Percentiles rank a stretch among this genome's conserved stretches.
Conservation (phyloP, 2,113 vertebrate genomes). For the Xiphophorus hellerii region DNA sequence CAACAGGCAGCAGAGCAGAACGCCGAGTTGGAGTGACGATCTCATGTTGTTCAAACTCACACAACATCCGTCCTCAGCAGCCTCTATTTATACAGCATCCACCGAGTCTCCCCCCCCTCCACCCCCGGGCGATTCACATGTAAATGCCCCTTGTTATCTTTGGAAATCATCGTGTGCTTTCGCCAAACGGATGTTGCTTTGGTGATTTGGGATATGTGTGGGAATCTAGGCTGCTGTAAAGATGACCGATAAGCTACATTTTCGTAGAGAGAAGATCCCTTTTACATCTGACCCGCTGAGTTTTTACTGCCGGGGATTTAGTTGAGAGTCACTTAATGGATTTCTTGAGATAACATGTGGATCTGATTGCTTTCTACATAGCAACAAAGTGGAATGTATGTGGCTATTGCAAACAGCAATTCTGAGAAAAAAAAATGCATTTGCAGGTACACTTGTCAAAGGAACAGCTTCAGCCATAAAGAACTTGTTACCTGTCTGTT, state of each 20-base stretch:
- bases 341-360: constrained; percentile 51
- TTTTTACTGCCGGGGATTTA: constrained; percentile 66
- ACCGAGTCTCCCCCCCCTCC: background rate
- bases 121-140: too few species aligned
- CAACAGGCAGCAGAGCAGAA: background rate
- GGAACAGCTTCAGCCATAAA: too few species aligned
- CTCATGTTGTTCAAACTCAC: background rate
- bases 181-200: background rate
- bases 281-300: constrained; percentile 38
- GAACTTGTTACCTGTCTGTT: too few species aligned
- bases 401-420: constrained; percentile 31
- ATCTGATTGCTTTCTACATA: constrained; percentile 57
- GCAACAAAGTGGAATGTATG: constrained; percentile 50
- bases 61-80: background rate
- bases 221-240: background rate
- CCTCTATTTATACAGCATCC: background rate
- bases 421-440: background rate
- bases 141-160: background rate
- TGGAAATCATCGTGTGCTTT: background rate
- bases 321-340: constrained; percentile 71
- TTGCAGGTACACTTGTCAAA: background rate
- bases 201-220: constrained; percentile 1
- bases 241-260: constrained; percentile 37
- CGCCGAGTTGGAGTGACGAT: background rate
- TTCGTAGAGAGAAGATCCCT: constrained; percentile 38